Base-by-base conservation (phyloP, 2,797 vertebrate species). In the Dendrocincla tyrannina region DNA sequence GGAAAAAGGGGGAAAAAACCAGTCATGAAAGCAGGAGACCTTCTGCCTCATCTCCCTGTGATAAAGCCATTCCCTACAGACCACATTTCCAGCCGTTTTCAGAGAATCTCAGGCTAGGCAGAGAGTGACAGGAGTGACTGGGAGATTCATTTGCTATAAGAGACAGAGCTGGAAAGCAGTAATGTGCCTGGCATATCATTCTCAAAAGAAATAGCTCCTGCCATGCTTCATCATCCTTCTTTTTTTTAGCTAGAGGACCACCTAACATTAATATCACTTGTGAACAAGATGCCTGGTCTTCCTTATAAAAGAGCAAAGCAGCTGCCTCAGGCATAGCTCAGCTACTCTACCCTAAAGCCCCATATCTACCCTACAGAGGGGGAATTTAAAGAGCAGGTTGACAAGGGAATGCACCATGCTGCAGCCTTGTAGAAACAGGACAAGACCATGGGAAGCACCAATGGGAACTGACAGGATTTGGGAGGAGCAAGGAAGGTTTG, bases 401-500 rank as follows among this genome's bases (percentile, higher is more conserved):
- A 52, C 33, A 39, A 53, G 67, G 58, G 19, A 3, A 11, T 55
- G 64, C 25, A 50, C 8, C 19, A 7, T 55, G 69, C 9, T 27
- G 56, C 28, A 39, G 8, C 7, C 18, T 42, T 0, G 1, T 1
- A 10, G n/a, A 28, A 16, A n/a, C 5, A 33, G 11, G 41, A 33
- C 30, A 41, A 53, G 17, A 24, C 35, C 0, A 0, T 0, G 11
- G 41, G 53, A 44, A 79, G 19, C 22, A 56, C 8, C 2, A 1
- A 10, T 1, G 10, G 32, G 64, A 93, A 0, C 17, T 1, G 13
- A 6, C 2, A n/a, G 60, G 58, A 20, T 7, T 19, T 33, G 46
- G 32, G 42, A 70, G 49, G 13, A 81, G 47, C 52, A 50, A 53
- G 37, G 23, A 60, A 37, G 52, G 10, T 56, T 77, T 76, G 72